These are phyloP conservation scores for Tetramorium simillimum DNA, from an alignment of 1,140 invertebrate genomes.

Conservation along the genomic window DNA sequence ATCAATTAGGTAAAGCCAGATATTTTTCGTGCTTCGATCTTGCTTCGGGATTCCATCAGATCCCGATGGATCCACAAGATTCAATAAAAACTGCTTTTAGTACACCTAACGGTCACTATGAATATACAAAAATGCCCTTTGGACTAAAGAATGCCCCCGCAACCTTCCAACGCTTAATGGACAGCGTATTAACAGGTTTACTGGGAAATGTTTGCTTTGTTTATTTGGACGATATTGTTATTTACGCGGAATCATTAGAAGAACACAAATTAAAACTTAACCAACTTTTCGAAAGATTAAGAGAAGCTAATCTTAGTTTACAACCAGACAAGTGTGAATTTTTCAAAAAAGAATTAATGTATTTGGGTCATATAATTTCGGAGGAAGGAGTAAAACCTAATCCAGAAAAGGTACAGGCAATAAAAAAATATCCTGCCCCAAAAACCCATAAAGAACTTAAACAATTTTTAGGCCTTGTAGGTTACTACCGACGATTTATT, in stretches of 20 bases:
- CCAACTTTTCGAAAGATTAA: too few species aligned
- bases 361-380: background rate
- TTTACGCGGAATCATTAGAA: background rate
- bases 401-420: too few species aligned
- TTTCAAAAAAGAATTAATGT: too few species aligned
- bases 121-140: background rate
- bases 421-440: too few species aligned
- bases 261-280: too few species aligned
- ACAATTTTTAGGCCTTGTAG: too few species aligned
- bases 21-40: conserved; percentile 19
- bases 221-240: background rate
- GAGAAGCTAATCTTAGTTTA: too few species aligned
- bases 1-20: background rate
- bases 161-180: background rate
- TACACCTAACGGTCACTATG: background rate
- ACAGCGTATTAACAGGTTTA: background rate
- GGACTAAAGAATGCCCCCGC: too few species aligned
- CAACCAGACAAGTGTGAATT: too few species aligned
- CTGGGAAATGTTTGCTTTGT: background rate
- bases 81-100: background rate
- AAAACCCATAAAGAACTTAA: too few species aligned
- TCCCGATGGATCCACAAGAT: background rate
- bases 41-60: background rate
- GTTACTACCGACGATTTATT: too few species aligned
- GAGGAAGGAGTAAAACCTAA: too few species aligned